phyloP scores from a whole-genome alignment of 2,888 invertebrate species.

The Drosophila tanythrix region DNA sequence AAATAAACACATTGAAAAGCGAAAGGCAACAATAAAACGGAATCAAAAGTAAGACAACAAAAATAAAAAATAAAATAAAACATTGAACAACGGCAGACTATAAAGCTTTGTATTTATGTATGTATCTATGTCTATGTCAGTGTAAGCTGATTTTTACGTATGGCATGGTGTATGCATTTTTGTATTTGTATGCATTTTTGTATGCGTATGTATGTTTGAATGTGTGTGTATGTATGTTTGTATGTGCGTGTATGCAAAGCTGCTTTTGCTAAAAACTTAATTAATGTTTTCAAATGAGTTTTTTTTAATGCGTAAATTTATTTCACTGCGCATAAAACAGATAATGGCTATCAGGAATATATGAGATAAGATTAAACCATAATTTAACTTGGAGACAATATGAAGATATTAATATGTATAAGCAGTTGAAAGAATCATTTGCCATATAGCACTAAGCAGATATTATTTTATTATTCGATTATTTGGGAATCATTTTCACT shows the following conservation, averaged over 20 bases:
- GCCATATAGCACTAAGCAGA: no score
- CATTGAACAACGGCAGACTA: constrained; percentile 13
- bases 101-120: neutral
- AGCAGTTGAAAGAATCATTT: neutral
- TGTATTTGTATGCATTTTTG: neutral
- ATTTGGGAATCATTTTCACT: neutral
- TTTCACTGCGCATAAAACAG: neutral
- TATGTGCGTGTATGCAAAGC: neutral
- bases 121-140: neutral
- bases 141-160: neutral
- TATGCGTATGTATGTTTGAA: neutral
- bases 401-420: neutral
- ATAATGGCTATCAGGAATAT: neutral
- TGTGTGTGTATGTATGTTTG: neutral
- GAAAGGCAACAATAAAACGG: constrained; percentile 26
- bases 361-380: constrained; percentile 13
- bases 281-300: neutral
- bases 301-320: neutral
- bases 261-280: constrained; percentile 18
- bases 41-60: constrained; percentile 11
- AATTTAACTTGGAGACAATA: neutral
- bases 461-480: neutral
- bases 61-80: neutral
- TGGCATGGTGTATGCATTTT: neutral
- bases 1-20: constrained; percentile 36